Percentiles rank a stretch among this genome's conserved stretches.
phyloP scores from a whole-genome alignment of 2,797 vertebrate species.

The Staurois parvus region DNA sequence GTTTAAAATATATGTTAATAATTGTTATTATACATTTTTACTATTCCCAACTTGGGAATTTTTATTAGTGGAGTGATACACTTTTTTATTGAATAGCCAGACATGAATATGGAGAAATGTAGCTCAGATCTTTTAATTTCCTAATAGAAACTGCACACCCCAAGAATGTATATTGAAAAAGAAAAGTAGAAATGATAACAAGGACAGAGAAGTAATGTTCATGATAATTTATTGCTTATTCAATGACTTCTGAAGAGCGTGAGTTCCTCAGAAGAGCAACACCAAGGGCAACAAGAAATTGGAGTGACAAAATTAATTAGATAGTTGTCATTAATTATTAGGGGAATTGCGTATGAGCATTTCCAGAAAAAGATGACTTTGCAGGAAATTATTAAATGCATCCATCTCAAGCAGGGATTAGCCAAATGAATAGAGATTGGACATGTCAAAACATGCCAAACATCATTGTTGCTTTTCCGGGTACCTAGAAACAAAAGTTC shows the following conservation, averaged over 20 bases:
- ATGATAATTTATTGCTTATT: slow-evolving; percentile 15
- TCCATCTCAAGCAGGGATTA: slow-evolving; percentile 45
- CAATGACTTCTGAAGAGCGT: slow-evolving; percentile 1
- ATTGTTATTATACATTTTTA: no score
- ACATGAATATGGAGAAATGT: background rate
- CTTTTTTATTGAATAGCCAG: background rate
- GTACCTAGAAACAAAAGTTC: slow-evolving; percentile 16
- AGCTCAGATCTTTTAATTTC: background rate
- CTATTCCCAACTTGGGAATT: no score
- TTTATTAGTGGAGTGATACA: background rate
- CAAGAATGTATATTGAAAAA: background rate
- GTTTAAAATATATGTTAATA: background rate
- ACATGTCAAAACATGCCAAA: slow-evolving; percentile 54
- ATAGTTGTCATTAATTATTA: slow-evolving; percentile 58
- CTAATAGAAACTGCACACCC: background rate
- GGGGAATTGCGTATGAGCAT: slow-evolving; percentile 28
- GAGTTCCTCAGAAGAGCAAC: background rate
- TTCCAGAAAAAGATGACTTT: slow-evolving; percentile 58
- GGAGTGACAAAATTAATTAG: slow-evolving; percentile 56
- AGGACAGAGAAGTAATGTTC: slow-evolving; percentile 1
- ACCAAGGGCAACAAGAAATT: slow-evolving; percentile 33
- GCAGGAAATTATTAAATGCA: slow-evolving; percentile 55
- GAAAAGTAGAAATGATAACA: background rate
- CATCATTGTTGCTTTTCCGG: slow-evolving; percentile 33
- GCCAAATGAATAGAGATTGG: slow-evolving; percentile 51